Conservation (phyloP, 2,797 vertebrate species). For the Phoebastria nigripes region DNA sequence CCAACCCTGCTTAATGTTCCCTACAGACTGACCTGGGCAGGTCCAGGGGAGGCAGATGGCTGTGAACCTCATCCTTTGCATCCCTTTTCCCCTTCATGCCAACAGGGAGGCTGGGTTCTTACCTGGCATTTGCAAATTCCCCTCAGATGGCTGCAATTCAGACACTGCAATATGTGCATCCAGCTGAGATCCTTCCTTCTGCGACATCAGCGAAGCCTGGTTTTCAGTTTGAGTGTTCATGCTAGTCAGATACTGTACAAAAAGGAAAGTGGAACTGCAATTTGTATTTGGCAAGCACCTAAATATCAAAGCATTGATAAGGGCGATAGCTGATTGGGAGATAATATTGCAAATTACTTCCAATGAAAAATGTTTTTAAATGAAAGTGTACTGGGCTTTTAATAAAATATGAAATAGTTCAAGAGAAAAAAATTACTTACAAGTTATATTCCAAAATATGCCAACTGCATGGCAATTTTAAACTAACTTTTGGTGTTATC, state of each 20-base stretch:
- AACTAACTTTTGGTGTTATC: neutral
- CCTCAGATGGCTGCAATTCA: neutral
- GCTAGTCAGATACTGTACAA: neutral
- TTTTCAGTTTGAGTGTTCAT: neutral
- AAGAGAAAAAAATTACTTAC: neutral
- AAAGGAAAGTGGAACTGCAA: constrained; percentile 5
- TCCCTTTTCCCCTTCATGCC: neutral
- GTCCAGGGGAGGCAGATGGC: neutral
- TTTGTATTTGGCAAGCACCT: neutral
- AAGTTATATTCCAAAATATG: neutral
- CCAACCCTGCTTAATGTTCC: neutral
- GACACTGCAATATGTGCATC: neutral
- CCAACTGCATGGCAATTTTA: neutral
- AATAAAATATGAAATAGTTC: neutral
- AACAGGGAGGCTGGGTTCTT: neutral
- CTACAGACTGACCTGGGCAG: neutral
- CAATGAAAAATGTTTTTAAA: neutral
- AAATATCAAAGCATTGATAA: neutral
- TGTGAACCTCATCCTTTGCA: neutral
- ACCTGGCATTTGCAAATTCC: neutral
- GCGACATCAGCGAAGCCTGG: neutral
- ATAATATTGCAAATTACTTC: neutral
- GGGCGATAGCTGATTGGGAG: neutral
- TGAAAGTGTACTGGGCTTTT: neutral
- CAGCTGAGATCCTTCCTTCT: neutral